These are phyloP conservation scores for Augiades crinisus DNA, from an alignment of 2,888 invertebrate species.

Conservation along the genomic window DNA sequence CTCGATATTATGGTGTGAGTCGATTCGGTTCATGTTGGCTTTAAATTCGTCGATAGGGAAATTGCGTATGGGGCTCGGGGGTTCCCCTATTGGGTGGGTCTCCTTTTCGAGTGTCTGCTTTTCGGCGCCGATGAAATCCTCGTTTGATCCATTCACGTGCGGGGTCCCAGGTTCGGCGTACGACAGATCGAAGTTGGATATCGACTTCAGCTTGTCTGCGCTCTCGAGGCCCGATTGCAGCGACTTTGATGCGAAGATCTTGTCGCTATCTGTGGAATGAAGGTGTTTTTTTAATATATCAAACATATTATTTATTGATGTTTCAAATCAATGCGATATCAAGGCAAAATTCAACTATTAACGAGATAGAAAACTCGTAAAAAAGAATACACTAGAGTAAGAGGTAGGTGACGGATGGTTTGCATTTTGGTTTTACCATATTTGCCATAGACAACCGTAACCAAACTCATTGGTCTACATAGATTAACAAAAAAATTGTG, in stretches of 20 bases:
- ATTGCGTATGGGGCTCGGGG: too few relatives aligned
- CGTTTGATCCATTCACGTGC: constrained; percentile 56
- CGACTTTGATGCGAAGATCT: constrained; percentile 50
- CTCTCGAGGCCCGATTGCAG: constrained; percentile 56
- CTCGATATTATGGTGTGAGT: constrained; percentile 73
- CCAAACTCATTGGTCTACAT: too few relatives aligned
- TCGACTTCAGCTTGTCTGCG: constrained; percentile 42
- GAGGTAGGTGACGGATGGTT: too few relatives aligned
- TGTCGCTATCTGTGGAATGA: constrained; percentile 31
- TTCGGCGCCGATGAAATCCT: constrained; percentile 57
- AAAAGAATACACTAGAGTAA: too few relatives aligned
- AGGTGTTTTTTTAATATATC: not conserved
- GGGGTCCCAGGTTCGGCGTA: constrained; percentile 36
- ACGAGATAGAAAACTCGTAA: too few relatives aligned
- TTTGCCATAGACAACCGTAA: too few relatives aligned
- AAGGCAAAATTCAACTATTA: too few relatives aligned
- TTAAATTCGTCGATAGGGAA: constrained; percentile 56
- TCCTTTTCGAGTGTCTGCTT: constrained; percentile 45
- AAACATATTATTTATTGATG: too few relatives aligned
- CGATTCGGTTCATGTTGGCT: constrained; percentile 75
- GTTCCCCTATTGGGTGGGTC: too few relatives aligned
- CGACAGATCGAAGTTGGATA: constrained; percentile 58
- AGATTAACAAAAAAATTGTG: too few relatives aligned
- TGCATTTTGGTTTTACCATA: too few relatives aligned
- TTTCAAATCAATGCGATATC: too few relatives aligned